A percentile compares a stretch with the other conserved stretches of the same genome.
These are phyloP conservation scores for Pseudorectes ferrugineus DNA, from an alignment of 2,113 vertebrate genomes.

Conservation along the genomic window DNA sequence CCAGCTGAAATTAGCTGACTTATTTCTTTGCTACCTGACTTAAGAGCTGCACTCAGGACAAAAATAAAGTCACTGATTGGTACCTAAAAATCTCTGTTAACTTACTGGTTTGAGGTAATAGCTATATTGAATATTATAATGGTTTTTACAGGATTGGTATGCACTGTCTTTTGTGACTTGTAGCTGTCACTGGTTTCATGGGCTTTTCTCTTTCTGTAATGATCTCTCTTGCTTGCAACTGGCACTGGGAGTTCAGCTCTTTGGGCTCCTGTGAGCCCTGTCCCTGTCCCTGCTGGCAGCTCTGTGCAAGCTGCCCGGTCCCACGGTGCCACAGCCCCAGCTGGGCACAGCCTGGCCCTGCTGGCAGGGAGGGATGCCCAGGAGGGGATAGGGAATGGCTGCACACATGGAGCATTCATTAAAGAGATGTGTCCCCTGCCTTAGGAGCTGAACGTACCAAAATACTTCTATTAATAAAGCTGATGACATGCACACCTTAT, in stretches of 20 bases:
- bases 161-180: background rate
- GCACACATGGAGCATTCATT: accelerated
- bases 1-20: background rate
- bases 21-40: background rate
- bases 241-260: background rate
- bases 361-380: background rate
- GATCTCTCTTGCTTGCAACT: background rate
- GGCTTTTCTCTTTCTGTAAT: background rate
- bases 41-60: background rate
- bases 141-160: background rate
- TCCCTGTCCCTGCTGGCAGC: background rate
- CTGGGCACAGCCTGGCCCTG: background rate
- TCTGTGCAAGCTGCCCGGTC: background rate
- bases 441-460: background rate
- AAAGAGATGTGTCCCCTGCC: background rate
- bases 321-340: background rate
- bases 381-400: background rate
- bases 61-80: background rate
- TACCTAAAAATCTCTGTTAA: background rate
- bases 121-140: background rate
- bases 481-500: background rate
- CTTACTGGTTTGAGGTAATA: background rate
- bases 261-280: background rate
- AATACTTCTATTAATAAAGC: background rate
- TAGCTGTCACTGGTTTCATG: background rate